Percentiles rank a stretch among this genome's conserved stretches.
Conservation (phyloP, 2,113 vertebrate species). For the Tringa solitaria region DNA sequence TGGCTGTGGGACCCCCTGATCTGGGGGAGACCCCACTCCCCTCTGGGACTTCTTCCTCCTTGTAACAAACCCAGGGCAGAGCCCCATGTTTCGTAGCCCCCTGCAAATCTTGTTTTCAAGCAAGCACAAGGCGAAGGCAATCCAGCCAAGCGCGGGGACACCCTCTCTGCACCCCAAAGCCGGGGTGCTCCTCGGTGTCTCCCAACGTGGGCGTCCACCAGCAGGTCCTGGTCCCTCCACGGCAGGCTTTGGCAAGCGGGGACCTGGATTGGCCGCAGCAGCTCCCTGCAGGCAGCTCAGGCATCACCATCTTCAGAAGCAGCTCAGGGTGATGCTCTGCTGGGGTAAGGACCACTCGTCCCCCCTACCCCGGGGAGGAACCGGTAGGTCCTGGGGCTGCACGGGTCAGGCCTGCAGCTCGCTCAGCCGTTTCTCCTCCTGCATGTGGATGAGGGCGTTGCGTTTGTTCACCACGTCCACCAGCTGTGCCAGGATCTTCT, state of each 20-base stretch:
- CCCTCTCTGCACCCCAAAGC: background rate
- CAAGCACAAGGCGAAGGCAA: slow-evolving; percentile 18
- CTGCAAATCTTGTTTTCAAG: background rate
- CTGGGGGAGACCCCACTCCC: background rate
- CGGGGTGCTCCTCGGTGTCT: background rate
- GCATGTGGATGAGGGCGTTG: slow-evolving; percentile 83
- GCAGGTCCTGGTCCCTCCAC: background rate
- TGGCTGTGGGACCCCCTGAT: background rate
- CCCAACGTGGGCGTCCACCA: background rate
- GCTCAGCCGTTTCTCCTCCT: slow-evolving; percentile 87
- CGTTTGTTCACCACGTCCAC: slow-evolving; percentile 88
- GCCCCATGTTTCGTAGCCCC: background rate
- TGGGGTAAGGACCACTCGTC: background rate
- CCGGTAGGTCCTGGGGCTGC: rapidly evolving
- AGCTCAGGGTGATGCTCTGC: background rate
- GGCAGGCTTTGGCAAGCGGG: background rate
- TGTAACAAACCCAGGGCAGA: background rate
- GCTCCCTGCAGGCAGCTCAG: background rate
- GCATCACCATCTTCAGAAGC: background rate
- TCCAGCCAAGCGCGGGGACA: rapidly evolving
- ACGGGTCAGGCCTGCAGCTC: slow-evolving; percentile 68
- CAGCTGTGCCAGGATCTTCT: slow-evolving; percentile 78
- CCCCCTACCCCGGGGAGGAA: background rate
- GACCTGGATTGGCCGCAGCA: background rate
- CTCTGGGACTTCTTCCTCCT: background rate